Base-by-base conservation (phyloP, 1,140 invertebrate species). In the Listronotus bonariensis region DNA sequence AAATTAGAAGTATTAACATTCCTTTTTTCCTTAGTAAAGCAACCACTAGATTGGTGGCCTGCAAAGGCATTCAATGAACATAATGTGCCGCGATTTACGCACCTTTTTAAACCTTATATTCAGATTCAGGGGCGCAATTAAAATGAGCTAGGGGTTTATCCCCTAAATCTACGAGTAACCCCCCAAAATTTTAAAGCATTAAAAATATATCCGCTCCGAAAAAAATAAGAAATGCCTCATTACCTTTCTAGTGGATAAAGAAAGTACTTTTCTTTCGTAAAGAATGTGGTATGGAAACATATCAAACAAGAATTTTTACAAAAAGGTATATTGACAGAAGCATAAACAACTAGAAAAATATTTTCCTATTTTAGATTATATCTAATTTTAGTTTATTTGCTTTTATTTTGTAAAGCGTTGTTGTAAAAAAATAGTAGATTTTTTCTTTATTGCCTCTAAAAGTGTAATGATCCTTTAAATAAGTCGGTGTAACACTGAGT, bases 401-500 rank as follows among this genome's bases (percentile, higher is more conserved):
- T 26, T 15, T 53, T 53, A 5, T 15, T 36, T 14, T 15, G 14
- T 14, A 26, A 36, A 53, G 34, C 34, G 34, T 36, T 36, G 34
- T 36, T 12, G 11, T 36, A 36, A 36, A 36, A 12, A 12, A 12
- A 12, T 1, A 36, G 34, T 36, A 36, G 34, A 36, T 10, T 36
- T 36, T 36, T 36, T 12, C 8, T 36, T 36, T 36, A 12, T 36
- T 36, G 34, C 2, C 34, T 36, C 34, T 36, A 36, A 36, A 36
- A 36, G 2, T 57, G 8, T 63, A 31, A 14, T 32, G 20, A 26
- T 20, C 31, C 18, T 20, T 53, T 45, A 48, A 41, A 41, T 55
- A 42, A 40, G 26, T 43, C 20, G 51, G 26, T 48, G 54, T 55
- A 40, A 38, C 60, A 65, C 57, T 69, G 65, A 72, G 64, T 67